Evolutionary conservation across 2,888 invertebrate genomes (phyloP), one percentile per base, ranked within the genome.

Genomic region (Pyralis farinalis): DNA sequence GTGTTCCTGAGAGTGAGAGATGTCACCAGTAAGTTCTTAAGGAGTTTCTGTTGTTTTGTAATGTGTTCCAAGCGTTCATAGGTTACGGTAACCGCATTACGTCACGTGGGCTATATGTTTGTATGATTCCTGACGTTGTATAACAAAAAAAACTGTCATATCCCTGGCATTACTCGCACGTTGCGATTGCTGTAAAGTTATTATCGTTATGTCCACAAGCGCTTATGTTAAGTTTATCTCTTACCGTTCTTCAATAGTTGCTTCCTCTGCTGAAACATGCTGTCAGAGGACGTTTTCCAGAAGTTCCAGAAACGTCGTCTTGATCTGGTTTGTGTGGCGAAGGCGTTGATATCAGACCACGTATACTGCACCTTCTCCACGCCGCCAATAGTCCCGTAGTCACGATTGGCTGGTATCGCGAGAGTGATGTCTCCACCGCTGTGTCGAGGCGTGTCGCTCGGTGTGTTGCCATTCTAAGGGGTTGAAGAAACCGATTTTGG

Each of bases 271-370:
- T 82, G 83, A 46, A 86, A 88, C 78, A 84, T 77, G 22, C 83
- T 57, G 37, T 70, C 69, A 0, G 60, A 55, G 0, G 81, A 80
- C 0, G 66, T 54, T 62, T 61, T 89, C 90, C 62, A 90, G 60
- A 67, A 88, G 69, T 79, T 89, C 90, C 74, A 89, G 67, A 67
- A 79, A 39, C 66, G 78, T 62, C 68, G 84, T 56, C 80, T 84
- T 53, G 63, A 71, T 40, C 86, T 80, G 48, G 91, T 90, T 43
- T 91, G 91, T 7, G 91, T 91, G 7, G 92, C 91, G 60, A 94
- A 95, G 0, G 94, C 95, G 71, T 95, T 95, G 50, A 96, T 84
- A 48, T 94, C 94, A 34, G 92, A 92, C 96, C 96, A 96, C 3
- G 94, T 92, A 77, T 95, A 96, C 0, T 93, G 93, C 44, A 95